A percentile compares a stretch with the other conserved stretches of the same genome.
These are phyloP conservation scores for Zygogramma bicolorata DNA, from an alignment of 2,888 invertebrate genomes.

Conservation along the genomic window DNA sequence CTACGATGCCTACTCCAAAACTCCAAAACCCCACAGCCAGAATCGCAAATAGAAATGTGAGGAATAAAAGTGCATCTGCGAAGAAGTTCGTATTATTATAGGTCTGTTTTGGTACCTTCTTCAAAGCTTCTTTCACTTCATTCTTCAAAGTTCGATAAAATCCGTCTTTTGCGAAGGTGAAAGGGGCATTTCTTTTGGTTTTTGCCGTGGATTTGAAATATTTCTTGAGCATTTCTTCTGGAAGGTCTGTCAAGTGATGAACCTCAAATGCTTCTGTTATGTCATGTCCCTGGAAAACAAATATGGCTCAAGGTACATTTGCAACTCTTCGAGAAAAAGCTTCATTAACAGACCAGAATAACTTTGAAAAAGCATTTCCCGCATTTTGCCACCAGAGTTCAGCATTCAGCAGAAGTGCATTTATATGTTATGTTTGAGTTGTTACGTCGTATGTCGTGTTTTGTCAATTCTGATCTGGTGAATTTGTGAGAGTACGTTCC, in stretches of 20 bases:
- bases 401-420: no score
- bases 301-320: neutral
- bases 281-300: constrained; percentile 75
- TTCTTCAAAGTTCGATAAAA: constrained; percentile 80
- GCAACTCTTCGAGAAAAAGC: neutral
- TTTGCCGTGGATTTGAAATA: constrained; percentile 76
- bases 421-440: no score
- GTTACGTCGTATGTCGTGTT: no score
- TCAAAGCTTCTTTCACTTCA: constrained; percentile 67
- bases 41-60: constrained; percentile 56
- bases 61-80: constrained; percentile 62
- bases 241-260: constrained; percentile 73
- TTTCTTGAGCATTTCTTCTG: constrained; percentile 72
- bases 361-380: no score
- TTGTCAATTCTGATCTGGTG: no score
- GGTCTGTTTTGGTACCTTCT: constrained; percentile 68
- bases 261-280: constrained; percentile 85
- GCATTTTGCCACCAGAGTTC: no score
- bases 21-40: constrained; percentile 59
- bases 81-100: constrained; percentile 62
- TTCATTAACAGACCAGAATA: no score
- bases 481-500: no score
- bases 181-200: constrained; percentile 76
- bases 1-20: constrained; percentile 66
- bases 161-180: constrained; percentile 80